These are phyloP conservation scores for Campoletis sonorensis DNA, from an alignment of 1,140 invertebrate genomes.

Conservation along the genomic window DNA sequence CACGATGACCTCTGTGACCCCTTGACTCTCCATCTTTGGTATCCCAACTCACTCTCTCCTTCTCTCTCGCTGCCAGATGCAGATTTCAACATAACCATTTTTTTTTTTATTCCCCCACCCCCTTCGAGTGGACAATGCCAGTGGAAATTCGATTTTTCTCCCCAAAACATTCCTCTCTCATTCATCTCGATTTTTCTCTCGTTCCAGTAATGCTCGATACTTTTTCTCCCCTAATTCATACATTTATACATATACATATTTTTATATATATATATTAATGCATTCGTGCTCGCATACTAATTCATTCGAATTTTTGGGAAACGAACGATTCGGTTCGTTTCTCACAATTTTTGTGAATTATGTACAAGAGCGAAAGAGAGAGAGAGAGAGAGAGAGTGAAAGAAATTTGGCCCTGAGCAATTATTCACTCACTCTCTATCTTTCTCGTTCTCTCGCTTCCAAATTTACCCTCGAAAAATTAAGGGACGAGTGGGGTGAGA, in stretches of 20 bases:
- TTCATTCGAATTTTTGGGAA: conserved; percentile 74
- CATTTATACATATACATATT: neutral
- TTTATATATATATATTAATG: conserved; percentile 67
- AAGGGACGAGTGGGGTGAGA: conserved; percentile 48
- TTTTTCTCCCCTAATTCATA: conserved; percentile 63
- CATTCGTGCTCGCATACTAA: conserved; percentile 73
- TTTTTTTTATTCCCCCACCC: conserved; percentile 53
- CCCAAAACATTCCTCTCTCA: conserved; percentile 36
- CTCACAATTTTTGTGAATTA: neutral
- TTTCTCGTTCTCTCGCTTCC: too few relatives aligned
- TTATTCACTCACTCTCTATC: conserved; percentile 59
- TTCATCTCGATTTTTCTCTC: conserved; percentile 48
- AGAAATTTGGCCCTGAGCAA: conserved; percentile 39
- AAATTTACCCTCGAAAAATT: conserved; percentile 49
- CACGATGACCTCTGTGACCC: conserved; percentile 63
- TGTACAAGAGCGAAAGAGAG: conserved; percentile 2
- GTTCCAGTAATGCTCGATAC: conserved; percentile 65
- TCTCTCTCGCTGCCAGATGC: conserved; percentile 65
- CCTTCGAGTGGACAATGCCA: conserved; percentile 41
- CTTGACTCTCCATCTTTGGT: neutral
- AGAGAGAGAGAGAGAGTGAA: neutral
- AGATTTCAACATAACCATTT: conserved; percentile 61
- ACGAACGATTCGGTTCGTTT: conserved; percentile 48
- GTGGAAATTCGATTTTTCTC: conserved; percentile 62
- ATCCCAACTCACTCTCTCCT: conserved; percentile 43